Evolutionary conservation across 2,113 vertebrate genomes (phyloP).

Genomic region (Ochotona curzoniae): DNA sequence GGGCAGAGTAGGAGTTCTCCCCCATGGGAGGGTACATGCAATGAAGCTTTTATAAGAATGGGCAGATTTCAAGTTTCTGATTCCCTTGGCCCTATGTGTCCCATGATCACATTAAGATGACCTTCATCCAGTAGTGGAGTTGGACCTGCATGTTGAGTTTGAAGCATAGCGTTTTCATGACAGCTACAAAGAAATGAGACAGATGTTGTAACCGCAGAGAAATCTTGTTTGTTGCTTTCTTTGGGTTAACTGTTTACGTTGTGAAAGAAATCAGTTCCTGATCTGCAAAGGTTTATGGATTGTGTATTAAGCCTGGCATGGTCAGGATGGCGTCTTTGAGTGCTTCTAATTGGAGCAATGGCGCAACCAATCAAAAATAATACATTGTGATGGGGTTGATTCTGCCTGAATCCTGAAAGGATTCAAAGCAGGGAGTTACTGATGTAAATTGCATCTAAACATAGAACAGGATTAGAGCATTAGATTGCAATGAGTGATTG

Average conservation of each 20-base stretch:
- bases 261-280: background rate
- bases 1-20: background rate
- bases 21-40: background rate
- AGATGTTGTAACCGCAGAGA: constrained; percentile 55
- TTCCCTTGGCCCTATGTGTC: background rate
- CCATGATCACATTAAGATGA: constrained; percentile 44
- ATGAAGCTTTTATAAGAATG: background rate
- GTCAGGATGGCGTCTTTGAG: background rate
- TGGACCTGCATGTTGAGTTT: constrained; percentile 56
- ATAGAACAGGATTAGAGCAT: background rate
- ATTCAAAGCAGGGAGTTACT: background rate
- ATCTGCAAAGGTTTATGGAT: background rate
- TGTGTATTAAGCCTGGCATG: background rate
- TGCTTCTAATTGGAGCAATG: background rate
- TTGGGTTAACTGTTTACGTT: constrained; percentile 41
- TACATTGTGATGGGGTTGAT: background rate
- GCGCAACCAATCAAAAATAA: constrained; percentile 33
- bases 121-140: constrained; percentile 48
- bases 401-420: background rate
- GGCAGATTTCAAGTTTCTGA: background rate
- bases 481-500: background rate
- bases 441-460: constrained; percentile 20
- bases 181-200: constrained; percentile 61
- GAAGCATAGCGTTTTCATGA: constrained; percentile 66
- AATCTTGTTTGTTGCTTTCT: constrained; percentile 47